Percentiles rank a stretch among this genome's conserved stretches.
These are phyloP conservation scores for Noctua janthina DNA, from an alignment of 2,888 invertebrate species.

Conservation along the genomic window DNA sequence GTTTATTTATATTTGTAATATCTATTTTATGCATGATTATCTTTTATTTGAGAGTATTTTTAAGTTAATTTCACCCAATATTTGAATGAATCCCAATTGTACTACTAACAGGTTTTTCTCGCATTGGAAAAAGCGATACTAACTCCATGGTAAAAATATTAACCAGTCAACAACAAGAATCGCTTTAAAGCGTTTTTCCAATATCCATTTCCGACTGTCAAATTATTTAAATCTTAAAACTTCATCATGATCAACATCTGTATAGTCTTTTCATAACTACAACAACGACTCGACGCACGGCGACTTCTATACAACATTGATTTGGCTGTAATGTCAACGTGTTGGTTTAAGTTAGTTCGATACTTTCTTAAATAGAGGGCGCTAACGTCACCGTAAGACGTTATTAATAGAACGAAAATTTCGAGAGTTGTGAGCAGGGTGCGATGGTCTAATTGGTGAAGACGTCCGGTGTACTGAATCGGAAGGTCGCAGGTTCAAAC, in stretches of 20 bases:
- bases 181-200: not conserved
- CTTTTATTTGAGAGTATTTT: constrained; percentile 4
- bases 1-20: constrained; percentile 25
- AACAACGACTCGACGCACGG: no score
- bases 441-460: no score
- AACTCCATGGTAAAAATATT: not conserved
- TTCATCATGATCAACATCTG: not conserved
- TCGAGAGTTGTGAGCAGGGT: no score
- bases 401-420: no score
- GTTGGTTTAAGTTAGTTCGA: no score
- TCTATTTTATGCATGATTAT: constrained; percentile 19
- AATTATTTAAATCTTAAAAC: not conserved
- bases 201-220: not conserved
- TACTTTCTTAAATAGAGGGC: no score
- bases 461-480: no score
- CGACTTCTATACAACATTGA: no score
- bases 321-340: no score
- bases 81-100: not conserved
- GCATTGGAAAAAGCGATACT: not conserved
- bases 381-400: no score
- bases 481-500: no score
- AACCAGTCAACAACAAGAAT: not conserved
- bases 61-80: not conserved
- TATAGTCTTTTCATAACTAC: not conserved
- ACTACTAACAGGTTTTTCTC: not conserved